These are phyloP conservation scores for Pterocles gutturalis DNA, from an alignment of 2,113 vertebrate genomes.

Conservation along the genomic window DNA sequence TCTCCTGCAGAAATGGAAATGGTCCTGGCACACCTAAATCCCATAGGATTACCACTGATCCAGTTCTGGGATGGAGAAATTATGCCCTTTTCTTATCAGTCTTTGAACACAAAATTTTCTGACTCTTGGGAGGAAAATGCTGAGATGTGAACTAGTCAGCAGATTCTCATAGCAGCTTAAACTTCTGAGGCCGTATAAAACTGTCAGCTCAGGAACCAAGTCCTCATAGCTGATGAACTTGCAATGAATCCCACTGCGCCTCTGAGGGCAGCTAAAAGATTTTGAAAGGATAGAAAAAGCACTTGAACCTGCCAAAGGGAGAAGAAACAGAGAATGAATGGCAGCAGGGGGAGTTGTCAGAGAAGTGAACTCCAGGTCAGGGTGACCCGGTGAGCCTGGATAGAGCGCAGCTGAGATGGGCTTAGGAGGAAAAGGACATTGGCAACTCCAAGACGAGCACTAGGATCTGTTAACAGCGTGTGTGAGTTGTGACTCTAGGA, in stretches of 20 bases:
- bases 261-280: background rate
- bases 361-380: background rate
- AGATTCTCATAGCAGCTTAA: background rate
- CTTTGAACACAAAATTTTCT: background rate
- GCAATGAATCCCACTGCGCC: background rate
- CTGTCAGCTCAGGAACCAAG: background rate
- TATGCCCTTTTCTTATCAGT: background rate
- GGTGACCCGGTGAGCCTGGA: background rate
- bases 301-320: background rate
- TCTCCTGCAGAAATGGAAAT: background rate
- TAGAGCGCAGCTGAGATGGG: fast-evolving
- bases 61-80: background rate
- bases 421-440: background rate
- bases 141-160: background rate
- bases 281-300: background rate
- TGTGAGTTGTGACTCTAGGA: background rate
- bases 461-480: background rate
- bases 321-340: background rate
- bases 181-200: background rate
- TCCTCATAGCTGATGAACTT: background rate
- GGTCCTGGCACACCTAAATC: background rate
- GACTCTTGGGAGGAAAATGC: background rate
- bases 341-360: background rate
- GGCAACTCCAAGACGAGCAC: background rate
- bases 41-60: background rate